Evolutionary conservation across 35 echinoderm and acorn worm genomes (phyloP).

Genomic region (Amphiura filiformis): DNA sequence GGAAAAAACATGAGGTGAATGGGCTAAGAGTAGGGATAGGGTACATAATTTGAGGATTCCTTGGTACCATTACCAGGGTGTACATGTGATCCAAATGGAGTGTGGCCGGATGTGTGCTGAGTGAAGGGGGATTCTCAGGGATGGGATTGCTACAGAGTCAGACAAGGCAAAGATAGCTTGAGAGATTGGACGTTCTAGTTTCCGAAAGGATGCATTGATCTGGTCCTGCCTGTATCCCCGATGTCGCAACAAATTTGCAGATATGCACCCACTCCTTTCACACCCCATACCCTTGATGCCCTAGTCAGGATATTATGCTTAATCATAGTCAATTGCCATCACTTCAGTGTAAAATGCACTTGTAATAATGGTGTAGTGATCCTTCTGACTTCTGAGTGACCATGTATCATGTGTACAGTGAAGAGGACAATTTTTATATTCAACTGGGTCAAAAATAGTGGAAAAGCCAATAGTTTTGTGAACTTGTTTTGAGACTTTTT

Average conservation of each 20-base stretch:
- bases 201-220: background rate
- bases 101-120: background rate
- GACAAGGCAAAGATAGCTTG: constrained; percentile 6
- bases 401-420: too few species aligned
- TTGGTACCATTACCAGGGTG: background rate
- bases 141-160: background rate
- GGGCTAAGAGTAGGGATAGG: background rate
- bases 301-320: background rate
- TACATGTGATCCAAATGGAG: background rate
- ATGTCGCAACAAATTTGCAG: background rate
- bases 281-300: background rate
- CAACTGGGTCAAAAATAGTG: too few species aligned
- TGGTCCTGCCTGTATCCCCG: constrained; percentile 4
- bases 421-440: too few species aligned
- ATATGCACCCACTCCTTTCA: constrained; percentile 3
- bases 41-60: background rate
- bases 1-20: constrained; percentile 2
- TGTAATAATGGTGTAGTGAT: too few species aligned
- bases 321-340: background rate
- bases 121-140: background rate
- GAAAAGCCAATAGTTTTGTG: background rate
- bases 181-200: constrained; percentile 3
- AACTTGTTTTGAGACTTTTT: background rate
- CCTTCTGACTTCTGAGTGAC: too few species aligned
- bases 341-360: background rate